Evolutionary conservation across 2,113 vertebrate genomes (phyloP).

Genomic region (Oxyruncus cristatus): DNA sequence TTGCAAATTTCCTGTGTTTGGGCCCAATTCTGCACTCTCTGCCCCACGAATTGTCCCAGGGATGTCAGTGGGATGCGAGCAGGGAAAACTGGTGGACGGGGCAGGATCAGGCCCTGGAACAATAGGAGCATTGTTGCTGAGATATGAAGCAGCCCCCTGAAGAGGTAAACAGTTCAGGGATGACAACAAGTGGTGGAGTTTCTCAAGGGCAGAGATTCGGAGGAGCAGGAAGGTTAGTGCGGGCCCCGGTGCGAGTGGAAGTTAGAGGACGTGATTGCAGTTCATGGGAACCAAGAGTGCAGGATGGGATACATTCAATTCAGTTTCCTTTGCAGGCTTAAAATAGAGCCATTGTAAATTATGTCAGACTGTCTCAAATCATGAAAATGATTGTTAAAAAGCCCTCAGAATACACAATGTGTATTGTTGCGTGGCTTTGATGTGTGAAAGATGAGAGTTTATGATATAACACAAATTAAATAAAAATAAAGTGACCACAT

Average conservation of each 20-base stretch:
- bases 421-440: slow-evolving; percentile 87
- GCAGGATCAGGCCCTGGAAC: slow-evolving; percentile 61
- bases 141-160: slow-evolving; percentile 39
- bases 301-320: slow-evolving; percentile 99
- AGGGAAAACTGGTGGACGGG: neutral
- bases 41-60: neutral
- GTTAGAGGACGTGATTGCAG: slow-evolving; percentile 89
- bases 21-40: slow-evolving; percentile 8
- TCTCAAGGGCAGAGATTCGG: slow-evolving; percentile 78
- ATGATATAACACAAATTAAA: slow-evolving; percentile 71
- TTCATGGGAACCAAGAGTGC: slow-evolving; percentile 98
- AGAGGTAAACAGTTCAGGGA: slow-evolving; percentile 71
- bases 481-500: slow-evolving; percentile 59
- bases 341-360: slow-evolving; percentile 99
- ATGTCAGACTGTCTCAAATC: slow-evolving; percentile 90
- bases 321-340: slow-evolving; percentile 93
- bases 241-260: slow-evolving; percentile 79
- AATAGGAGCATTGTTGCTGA: slow-evolving; percentile 56
- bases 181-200: slow-evolving; percentile 72
- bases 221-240: slow-evolving; percentile 82
- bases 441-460: slow-evolving; percentile 91
- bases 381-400: slow-evolving; percentile 88
- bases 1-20: slow-evolving; percentile 44
- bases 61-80: neutral
- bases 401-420: slow-evolving; percentile 84